Evolutionary conservation across 1,140 invertebrate species (phyloP).

Genomic region (Heliconius himera): DNA sequence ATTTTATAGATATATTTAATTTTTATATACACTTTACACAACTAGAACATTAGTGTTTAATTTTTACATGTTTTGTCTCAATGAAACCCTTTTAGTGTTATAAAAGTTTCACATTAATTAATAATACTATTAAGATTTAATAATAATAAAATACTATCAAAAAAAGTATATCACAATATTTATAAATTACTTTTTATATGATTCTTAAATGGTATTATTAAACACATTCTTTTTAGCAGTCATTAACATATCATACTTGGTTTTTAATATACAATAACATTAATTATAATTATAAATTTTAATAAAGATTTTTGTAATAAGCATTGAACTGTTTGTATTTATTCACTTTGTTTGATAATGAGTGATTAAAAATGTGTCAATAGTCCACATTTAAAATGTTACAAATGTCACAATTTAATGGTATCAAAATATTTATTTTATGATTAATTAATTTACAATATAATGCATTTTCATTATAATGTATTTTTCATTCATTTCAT

Average conservation of each 20-base stretch:
- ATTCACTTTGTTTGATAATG: not conserved
- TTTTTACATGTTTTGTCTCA: too few relatives aligned
- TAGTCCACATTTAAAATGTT: not conserved
- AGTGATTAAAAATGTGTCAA: not conserved
- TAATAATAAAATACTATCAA: too few relatives aligned
- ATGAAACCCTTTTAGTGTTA: too few relatives aligned
- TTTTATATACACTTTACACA: too few relatives aligned
- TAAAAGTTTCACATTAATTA: too few relatives aligned
- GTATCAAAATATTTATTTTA: conserved; percentile 4
- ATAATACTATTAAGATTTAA: too few relatives aligned
- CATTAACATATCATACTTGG: too few relatives aligned
- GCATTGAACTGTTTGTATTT: not conserved
- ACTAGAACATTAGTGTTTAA: too few relatives aligned
- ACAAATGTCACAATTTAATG: conserved; percentile 8
- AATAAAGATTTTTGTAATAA: not conserved
- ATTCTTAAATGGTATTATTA: too few relatives aligned
- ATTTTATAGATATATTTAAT: too few relatives aligned
- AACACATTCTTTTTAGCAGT: not conserved
- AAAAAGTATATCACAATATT: too few relatives aligned
- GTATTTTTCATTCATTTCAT: not conserved
- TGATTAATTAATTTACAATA: not conserved
- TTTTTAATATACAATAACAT: not conserved
- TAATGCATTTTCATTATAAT: not conserved
- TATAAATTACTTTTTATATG: too few relatives aligned
- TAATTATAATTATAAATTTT: not conserved